A percentile compares a stretch with the other conserved stretches of the same genome.
These are phyloP conservation scores for Pyrocephalus nanus DNA, from an alignment of 2,797 vertebrate genomes.

Conservation along the genomic window DNA sequence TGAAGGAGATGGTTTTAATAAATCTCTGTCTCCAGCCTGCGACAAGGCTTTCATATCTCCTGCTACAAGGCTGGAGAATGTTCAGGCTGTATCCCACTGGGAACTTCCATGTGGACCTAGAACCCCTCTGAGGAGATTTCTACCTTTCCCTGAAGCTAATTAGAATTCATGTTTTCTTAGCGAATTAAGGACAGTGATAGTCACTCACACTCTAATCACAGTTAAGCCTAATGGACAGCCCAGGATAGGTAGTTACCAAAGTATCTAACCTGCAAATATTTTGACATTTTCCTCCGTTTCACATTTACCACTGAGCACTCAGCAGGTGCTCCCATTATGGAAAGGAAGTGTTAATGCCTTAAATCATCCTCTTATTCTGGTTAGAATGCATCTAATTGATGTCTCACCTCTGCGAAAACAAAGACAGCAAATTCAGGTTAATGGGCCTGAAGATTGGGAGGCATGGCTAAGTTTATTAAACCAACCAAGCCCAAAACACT, in stretches of 20 bases:
- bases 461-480: neutral
- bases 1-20: slow-evolving; percentile 45
- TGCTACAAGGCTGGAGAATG: slow-evolving; percentile 19
- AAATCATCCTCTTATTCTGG: slow-evolving; percentile 61
- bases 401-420: slow-evolving; percentile 72
- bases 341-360: slow-evolving; percentile 70
- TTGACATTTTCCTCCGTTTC: slow-evolving; percentile 66
- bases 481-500: neutral
- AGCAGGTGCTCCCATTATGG: slow-evolving; percentile 68
- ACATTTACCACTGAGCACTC: slow-evolving; percentile 63
- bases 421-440: slow-evolving; percentile 40
- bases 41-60: neutral
- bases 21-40: neutral
- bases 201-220: slow-evolving; percentile 32
- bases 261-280: slow-evolving; percentile 76
- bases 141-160: slow-evolving; percentile 70
- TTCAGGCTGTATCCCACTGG: slow-evolving; percentile 24
- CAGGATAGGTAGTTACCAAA: slow-evolving; percentile 46
- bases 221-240: slow-evolving; percentile 62
- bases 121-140: slow-evolving; percentile 46
- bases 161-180: slow-evolving; percentile 75
- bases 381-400: slow-evolving; percentile 64
- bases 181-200: slow-evolving; percentile 69
- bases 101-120: slow-evolving; percentile 29
- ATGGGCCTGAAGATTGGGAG: neutral